Percentiles rank a stretch among this genome's conserved stretches.
phyloP scores from a whole-genome alignment of 1,140 invertebrate species.

The Subanguina moxae region DNA sequence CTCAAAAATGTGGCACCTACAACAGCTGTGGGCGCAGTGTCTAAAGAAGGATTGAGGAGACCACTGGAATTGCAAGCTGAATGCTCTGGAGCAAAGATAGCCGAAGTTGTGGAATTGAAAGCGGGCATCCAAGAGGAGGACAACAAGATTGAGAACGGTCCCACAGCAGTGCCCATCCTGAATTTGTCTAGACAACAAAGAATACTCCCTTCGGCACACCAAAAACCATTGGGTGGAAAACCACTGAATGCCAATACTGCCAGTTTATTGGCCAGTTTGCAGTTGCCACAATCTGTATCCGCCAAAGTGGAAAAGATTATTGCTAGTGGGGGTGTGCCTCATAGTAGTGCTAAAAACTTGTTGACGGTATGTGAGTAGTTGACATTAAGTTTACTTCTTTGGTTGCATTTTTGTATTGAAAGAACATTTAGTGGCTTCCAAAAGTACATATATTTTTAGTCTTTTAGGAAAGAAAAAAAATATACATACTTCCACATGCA shows the following conservation, averaged over 20 bases:
- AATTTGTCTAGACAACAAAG: slow-evolving; percentile 21
- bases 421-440: too few species aligned
- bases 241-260: slow-evolving; percentile 22
- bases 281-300: slow-evolving; percentile 52
- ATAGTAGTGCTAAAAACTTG: not conserved
- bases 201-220: slow-evolving; percentile 8
- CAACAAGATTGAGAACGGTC: slow-evolving; percentile 14
- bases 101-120: slow-evolving; percentile 15
- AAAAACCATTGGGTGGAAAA: slow-evolving; percentile 7
- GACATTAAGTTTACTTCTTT: too few species aligned
- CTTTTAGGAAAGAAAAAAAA: too few species aligned
- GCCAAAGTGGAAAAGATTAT: slow-evolving; percentile 58
- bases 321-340: slow-evolving; percentile 21
- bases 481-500: too few species aligned
- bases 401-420: too few species aligned
- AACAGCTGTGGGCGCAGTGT: not conserved
- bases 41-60: slow-evolving; percentile 2
- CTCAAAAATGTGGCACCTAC: slow-evolving; percentile 26
- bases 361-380: slow-evolving; percentile 2
- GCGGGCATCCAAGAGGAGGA: slow-evolving; percentile 3
- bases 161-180: slow-evolving; percentile 22
- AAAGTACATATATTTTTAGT: too few species aligned
- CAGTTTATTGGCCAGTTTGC: slow-evolving; percentile 42
- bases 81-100: slow-evolving; percentile 9
- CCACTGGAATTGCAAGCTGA: slow-evolving; percentile 20